These are phyloP conservation scores for Empis stercorea DNA, from an alignment of 2,888 invertebrate genomes.

Conservation along the genomic window DNA sequence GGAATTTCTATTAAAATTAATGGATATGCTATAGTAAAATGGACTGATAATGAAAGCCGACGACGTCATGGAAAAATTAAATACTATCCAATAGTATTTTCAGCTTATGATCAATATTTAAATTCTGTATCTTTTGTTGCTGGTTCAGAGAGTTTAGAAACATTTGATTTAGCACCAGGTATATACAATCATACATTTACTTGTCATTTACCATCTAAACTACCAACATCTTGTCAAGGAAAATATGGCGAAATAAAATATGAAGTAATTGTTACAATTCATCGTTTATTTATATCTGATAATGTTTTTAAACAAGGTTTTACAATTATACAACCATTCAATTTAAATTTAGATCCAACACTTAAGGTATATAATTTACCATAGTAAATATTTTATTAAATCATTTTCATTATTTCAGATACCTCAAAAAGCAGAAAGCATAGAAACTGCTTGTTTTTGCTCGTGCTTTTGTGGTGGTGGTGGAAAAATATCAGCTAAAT, in stretches of 20 bases:
- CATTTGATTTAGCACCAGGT: conserved; percentile 53
- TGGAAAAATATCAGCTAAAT: conserved; percentile 52
- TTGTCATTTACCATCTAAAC: conserved; percentile 28
- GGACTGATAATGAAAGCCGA: conserved; percentile 15
- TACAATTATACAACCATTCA: conserved; percentile 61
- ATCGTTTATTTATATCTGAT: conserved; percentile 74
- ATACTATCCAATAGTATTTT: conserved; percentile 14
- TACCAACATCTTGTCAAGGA: conserved; percentile 68
- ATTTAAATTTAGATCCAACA: conserved; percentile 59
- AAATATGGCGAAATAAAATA: conserved; percentile 63
- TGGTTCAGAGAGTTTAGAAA: conserved; percentile 34
- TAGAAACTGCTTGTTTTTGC: conserved; percentile 50
- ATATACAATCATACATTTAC: conserved; percentile 25
- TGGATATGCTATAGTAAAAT: conserved; percentile 30
- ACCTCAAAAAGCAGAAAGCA: conserved; percentile 23
- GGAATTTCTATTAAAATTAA: conserved; percentile 29
- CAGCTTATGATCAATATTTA: conserved; percentile 28
- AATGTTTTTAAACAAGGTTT: neutral
- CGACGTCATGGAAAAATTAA: conserved; percentile 19
- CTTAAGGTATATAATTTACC: conserved; percentile 44
- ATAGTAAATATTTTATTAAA: neutral
- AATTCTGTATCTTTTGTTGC: conserved; percentile 24
- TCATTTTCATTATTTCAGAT: neutral
- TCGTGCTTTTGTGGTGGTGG: conserved; percentile 52
- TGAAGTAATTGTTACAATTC: conserved; percentile 60